Conservation (phyloP, 2,113 vertebrate species). For the Colistium nudipinnis region DNA sequence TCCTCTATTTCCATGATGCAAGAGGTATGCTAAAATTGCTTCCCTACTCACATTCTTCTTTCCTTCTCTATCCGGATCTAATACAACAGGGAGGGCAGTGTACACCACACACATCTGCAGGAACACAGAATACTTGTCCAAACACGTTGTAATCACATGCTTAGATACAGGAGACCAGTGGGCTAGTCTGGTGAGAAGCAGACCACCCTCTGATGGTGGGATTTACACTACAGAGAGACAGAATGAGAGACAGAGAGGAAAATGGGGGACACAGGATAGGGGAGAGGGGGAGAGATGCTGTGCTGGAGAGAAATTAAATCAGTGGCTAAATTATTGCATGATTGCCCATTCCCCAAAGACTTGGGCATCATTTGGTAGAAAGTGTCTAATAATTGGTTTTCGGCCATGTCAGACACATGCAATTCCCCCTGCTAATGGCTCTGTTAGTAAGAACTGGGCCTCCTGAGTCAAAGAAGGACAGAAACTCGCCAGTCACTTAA, state of each 20-base stretch:
- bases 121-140: slow-evolving; percentile 12
- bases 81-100: slow-evolving; percentile 55
- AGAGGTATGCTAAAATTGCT: slow-evolving; percentile 16
- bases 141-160: slow-evolving; percentile 41
- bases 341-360: slow-evolving; percentile 96
- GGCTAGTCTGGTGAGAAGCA: slow-evolving; percentile 9
- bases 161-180: slow-evolving; percentile 77
- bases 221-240: slow-evolving; percentile 63
- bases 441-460: slow-evolving; percentile 89
- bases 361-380: slow-evolving; percentile 95
- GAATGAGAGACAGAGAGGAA: slow-evolving; percentile 48
- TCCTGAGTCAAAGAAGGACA: slow-evolving; percentile 90
- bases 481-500: slow-evolving; percentile 89
- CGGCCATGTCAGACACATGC: slow-evolving; percentile 96
- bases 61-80: slow-evolving; percentile 76
- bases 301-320: slow-evolving; percentile 93
- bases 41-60: slow-evolving; percentile 62
- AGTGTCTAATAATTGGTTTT: slow-evolving; percentile 99
- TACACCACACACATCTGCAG: slow-evolving; percentile 1
- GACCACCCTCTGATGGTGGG: slow-evolving; percentile 31
- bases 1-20: slow-evolving; percentile 6
- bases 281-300: slow-evolving; percentile 57
- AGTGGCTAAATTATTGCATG: slow-evolving; percentile 97
- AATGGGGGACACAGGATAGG: slow-evolving; percentile 51
- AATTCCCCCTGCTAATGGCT: slow-evolving; percentile 95